Evolutionary conservation across 2,797 vertebrate genomes (phyloP).

Genomic region (Vireo griseus): DNA sequence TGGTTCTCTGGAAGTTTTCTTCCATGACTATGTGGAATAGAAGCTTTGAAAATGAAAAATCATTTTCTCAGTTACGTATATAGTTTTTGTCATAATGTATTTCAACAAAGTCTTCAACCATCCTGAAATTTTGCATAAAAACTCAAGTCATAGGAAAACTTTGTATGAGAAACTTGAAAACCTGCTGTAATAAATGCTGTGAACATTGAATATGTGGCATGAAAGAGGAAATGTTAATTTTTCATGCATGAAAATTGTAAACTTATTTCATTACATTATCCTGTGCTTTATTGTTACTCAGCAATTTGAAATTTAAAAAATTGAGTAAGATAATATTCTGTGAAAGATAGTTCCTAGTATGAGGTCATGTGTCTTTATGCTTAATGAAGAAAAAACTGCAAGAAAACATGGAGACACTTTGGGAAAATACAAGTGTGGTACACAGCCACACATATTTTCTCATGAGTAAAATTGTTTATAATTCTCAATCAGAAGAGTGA

Average conservation of each 20-base stretch:
- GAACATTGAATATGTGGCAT: neutral
- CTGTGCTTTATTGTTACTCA: neutral
- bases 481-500: neutral
- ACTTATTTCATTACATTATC: neutral
- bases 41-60: neutral
- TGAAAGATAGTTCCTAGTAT: neutral
- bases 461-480: neutral
- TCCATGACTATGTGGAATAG: neutral
- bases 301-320: neutral
- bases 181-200: slow-evolving; percentile 52
- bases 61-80: neutral
- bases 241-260: neutral
- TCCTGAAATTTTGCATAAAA: neutral
- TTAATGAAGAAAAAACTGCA: neutral
- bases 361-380: neutral
- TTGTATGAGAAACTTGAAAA: neutral
- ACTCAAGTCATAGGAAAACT: neutral
- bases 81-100: neutral
- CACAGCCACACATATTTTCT: neutral
- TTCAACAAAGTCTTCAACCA: neutral
- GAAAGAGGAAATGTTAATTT: neutral
- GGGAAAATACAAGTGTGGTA: neutral
- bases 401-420: neutral
- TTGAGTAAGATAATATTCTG: neutral
- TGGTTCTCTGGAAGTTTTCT: neutral